Evolutionary conservation across 2,113 vertebrate genomes (phyloP), one percentile per base, ranked within the genome.

Genomic region (Electrona antarctica): DNA sequence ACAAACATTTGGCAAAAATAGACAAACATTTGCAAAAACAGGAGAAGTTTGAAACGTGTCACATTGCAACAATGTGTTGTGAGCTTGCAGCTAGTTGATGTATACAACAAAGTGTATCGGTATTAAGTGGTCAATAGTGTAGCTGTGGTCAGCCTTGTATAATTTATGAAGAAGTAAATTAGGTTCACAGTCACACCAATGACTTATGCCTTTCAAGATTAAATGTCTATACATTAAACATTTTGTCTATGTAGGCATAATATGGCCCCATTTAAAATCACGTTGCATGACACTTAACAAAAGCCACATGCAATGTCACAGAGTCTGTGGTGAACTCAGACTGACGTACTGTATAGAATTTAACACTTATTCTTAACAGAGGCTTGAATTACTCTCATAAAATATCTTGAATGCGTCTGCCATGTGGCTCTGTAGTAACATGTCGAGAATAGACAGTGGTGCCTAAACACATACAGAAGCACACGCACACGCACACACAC

Each of bases 351-450:
- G 64, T 71, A 79, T 70, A 71, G 69, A 70, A 74, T 78, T 77
- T 60, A 77, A 76, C 65, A 59, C 69, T 71, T 69, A 15, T 65
- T 76, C 75, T 85, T 87, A 82, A 83, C 72, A 73, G 64, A 55
- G 60, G 73, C 66, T 90, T 88, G 57, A 90, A 79, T 76, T 74
- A 71, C 11, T 64, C 78, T 86, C 69, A 72, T 87, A 83, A 90
- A 91, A 87, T 69, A 72, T 48, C 60, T 73, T 78, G 61, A 66
- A 88, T 87, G 77, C 67, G 80, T 90, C 87, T 88, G 55, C 65
- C 77, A 88, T 89, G 85, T 85, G 88, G 79, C 73, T 74, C 61
- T 70, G 48, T 62, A 68, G 70, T 62, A 81, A 60, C 73, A 84
- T 52, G 55, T 65, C 3, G 57, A 48, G 63, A 67, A 47, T 21